These are phyloP conservation scores for Megaustenia siamemsis DNA, from an alignment of 2,888 invertebrate genomes.

Conservation along the genomic window DNA sequence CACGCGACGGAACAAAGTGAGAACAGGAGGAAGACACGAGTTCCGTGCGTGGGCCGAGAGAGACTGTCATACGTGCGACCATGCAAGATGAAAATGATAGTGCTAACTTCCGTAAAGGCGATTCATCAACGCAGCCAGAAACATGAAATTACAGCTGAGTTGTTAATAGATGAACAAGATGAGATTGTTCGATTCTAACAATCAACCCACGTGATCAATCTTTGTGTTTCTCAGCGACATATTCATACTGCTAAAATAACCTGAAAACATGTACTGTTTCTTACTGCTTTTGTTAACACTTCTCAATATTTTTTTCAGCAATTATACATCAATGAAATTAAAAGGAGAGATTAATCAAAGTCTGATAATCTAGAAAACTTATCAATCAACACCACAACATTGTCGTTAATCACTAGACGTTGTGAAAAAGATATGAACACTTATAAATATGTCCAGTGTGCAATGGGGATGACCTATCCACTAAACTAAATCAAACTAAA, in stretches of 20 bases:
- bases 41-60: neutral
- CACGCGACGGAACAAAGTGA: neutral
- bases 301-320: no score
- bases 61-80: neutral
- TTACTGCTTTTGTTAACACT: no score
- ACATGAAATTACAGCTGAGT: neutral
- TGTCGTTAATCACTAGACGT: no score
- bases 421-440: no score
- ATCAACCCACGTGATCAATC: neutral
- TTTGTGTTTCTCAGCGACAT: neutral
- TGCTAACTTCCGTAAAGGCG: neutral
- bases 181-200: neutral
- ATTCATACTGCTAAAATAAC: neutral
- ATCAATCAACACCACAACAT: no score
- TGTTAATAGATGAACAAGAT: neutral
- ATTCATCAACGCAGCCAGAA: conserved; percentile 1
- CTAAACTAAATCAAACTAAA: no score
- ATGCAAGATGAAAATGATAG: conserved; percentile 29
- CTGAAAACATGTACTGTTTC: neutral
- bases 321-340: no score
- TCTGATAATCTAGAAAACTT: neutral
- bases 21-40: neutral
- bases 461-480: no score
- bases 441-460: no score
- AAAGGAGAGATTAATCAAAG: neutral